phyloP scores from a whole-genome alignment of 2,888 invertebrate species.

The Cryptops parisi region DNA sequence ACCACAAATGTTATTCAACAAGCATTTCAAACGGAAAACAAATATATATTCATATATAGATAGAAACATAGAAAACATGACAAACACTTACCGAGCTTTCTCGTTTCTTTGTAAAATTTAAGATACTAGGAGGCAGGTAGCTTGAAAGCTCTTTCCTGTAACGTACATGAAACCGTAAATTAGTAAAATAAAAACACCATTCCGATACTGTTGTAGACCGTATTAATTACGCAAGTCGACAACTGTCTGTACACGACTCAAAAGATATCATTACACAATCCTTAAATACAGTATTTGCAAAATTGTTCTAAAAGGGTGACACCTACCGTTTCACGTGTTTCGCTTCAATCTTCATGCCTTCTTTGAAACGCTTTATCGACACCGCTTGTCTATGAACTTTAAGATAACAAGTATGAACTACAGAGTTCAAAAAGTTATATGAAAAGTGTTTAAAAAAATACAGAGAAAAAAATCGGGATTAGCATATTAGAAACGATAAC shows the following conservation, averaged over 20 bases:
- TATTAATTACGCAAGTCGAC: no score
- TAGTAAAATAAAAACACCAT: no score
- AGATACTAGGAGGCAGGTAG: constrained; percentile 25
- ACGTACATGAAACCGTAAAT: constrained; percentile 2
- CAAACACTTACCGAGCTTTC: constrained; percentile 17
- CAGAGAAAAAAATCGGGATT: no score
- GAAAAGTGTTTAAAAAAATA: no score
- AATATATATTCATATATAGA: neutral
- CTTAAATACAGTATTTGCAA: no score
- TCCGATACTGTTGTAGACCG: no score
- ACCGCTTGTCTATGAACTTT: constrained; percentile 37
- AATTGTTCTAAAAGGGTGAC: neutral
- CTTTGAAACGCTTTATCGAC: constrained; percentile 47
- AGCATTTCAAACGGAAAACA: neutral
- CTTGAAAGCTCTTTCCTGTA: constrained; percentile 26
- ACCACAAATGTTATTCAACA: no score
- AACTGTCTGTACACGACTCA: no score
- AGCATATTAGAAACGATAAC: no score
- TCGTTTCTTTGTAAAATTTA: constrained; percentile 22
- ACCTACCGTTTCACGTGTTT: constrained; percentile 58
- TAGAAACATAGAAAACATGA: neutral
- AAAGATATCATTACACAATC: no score
- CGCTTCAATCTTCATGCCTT: constrained; percentile 67
- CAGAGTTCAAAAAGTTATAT: no score
- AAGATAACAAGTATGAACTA: no score